These are phyloP conservation scores for Tragelaphus buxtoni DNA, from an alignment of 2,113 vertebrate genomes.

Conservation along the genomic window DNA sequence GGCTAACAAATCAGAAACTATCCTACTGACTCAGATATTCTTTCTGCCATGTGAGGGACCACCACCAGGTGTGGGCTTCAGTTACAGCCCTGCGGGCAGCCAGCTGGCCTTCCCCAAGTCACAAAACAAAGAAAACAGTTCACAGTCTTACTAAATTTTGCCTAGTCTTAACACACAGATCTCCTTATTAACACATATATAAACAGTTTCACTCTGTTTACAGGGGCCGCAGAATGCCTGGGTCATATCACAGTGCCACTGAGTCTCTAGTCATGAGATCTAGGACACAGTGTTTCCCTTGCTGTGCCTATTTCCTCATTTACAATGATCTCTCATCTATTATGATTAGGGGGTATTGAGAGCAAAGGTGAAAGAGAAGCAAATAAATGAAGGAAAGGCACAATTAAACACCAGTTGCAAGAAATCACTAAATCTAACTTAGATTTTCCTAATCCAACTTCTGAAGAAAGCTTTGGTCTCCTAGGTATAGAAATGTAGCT, in stretches of 20 bases:
- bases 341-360: background rate
- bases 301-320: background rate
- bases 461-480: background rate
- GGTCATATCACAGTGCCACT: background rate
- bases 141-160: background rate
- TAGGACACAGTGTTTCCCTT: background rate
- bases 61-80: background rate
- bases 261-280: background rate
- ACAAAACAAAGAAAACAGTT: background rate
- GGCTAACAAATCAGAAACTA: background rate
- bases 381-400: background rate
- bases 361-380: slow-evolving; percentile 2
- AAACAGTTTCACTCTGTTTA: background rate
- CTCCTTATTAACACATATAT: background rate
- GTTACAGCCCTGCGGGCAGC: background rate
- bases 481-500: background rate
- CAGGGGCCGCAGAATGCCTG: background rate
- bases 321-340: background rate
- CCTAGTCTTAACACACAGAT: background rate
- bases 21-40: background rate
- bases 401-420: background rate
- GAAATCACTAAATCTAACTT: background rate
- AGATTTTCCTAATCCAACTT: background rate
- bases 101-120: background rate
- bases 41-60: background rate